phyloP scores from a whole-genome alignment of 1,140 invertebrate genomes.

The Diprion similis region DNA sequence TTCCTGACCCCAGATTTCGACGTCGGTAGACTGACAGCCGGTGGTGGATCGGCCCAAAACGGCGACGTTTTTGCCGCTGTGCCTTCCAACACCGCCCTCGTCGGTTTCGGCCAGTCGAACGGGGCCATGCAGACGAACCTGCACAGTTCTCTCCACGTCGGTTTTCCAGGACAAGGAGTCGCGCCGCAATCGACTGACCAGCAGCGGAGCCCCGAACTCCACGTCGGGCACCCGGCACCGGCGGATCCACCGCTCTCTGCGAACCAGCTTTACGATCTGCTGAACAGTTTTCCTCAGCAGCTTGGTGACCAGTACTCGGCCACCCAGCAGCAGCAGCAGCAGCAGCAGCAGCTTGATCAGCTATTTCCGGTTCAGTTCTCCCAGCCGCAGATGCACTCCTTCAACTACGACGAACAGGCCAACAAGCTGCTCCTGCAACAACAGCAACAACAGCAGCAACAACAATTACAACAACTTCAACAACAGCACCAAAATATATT shows the following conservation, averaged over 20 bases:
- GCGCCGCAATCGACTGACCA: slow-evolving; percentile 32
- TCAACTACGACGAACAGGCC: slow-evolving; percentile 63
- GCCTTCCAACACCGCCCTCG: slow-evolving; percentile 34
- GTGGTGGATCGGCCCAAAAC: slow-evolving; percentile 39
- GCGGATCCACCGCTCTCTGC: slow-evolving; percentile 56
- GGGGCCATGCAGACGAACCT: slow-evolving; percentile 51
- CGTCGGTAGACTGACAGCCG: slow-evolving; percentile 35
- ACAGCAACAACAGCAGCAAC: slow-evolving; percentile 29
- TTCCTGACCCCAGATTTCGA: slow-evolving; percentile 42
- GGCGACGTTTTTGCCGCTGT: slow-evolving; percentile 45
- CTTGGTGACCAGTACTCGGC: slow-evolving; percentile 52
- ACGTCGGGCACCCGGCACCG: slow-evolving; percentile 43
- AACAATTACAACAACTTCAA: background rate
- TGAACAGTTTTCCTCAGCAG: slow-evolving; percentile 62
- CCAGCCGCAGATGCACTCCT: slow-evolving; percentile 61
- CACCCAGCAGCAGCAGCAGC: slow-evolving; percentile 57
- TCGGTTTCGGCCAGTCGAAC: slow-evolving; percentile 36
- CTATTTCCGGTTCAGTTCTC: slow-evolving; percentile 43
- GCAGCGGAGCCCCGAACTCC: slow-evolving; percentile 43
- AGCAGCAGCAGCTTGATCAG: slow-evolving; percentile 56
- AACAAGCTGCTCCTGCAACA: slow-evolving; percentile 40
- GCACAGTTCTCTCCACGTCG: slow-evolving; percentile 48
- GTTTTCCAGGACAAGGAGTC: slow-evolving; percentile 33
- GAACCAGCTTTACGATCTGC: slow-evolving; percentile 64
- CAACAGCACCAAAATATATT: slow-evolving; percentile 37